A percentile compares a stretch with the other conserved stretches of the same genome.
phyloP scores from a whole-genome alignment of 1,140 invertebrate genomes.

The Heliconius congener region DNA sequence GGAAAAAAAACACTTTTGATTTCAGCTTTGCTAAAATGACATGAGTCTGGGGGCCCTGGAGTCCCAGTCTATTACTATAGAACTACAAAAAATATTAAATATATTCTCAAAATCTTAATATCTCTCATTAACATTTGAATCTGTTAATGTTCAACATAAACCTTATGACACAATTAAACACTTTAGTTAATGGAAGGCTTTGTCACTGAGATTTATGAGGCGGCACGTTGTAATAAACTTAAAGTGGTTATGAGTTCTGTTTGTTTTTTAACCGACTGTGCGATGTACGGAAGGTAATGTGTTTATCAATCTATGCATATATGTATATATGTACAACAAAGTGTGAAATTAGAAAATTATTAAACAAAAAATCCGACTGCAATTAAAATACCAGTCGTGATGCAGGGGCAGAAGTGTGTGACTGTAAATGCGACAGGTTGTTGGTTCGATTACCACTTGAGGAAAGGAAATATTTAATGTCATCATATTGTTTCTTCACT shows the following conservation, averaged over 20 bases:
- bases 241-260: background rate
- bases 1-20: too few species aligned
- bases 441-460: background rate
- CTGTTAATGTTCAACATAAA: background rate
- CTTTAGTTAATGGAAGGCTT: background rate
- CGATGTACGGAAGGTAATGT: too few species aligned
- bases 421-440: background rate
- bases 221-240: background rate
- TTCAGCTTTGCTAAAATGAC: too few species aligned
- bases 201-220: slow-evolving; percentile 1
- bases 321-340: too few species aligned
- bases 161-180: slow-evolving; percentile 2
- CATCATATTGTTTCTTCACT: background rate
- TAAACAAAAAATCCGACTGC: too few species aligned
- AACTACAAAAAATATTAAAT: too few species aligned
- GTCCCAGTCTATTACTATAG: background rate
- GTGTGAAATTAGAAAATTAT: too few species aligned
- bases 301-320: too few species aligned
- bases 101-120: too few species aligned
- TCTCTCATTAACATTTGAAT: background rate
- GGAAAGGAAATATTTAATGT: background rate
- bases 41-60: too few species aligned
- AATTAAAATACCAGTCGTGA: background rate
- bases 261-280: too few species aligned
- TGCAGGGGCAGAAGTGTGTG: background rate